These are phyloP conservation scores for Chaetogeoica ovagalla DNA, from an alignment of 2,888 invertebrate species.

Conservation along the genomic window DNA sequence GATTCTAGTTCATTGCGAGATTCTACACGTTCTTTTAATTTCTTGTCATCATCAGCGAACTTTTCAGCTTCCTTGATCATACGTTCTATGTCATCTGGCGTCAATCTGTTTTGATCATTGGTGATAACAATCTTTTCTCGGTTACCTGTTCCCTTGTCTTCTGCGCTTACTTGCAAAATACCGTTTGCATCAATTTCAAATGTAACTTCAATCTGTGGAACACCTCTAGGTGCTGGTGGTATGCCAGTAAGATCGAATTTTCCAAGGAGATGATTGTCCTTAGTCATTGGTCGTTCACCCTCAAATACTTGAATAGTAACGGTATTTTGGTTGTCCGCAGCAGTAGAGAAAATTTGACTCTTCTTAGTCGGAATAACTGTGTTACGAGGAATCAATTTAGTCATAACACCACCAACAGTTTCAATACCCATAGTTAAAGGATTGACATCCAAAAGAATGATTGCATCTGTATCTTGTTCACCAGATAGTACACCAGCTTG, in stretches of 20 bases:
- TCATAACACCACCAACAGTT: constrained; percentile 99
- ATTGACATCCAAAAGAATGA: constrained; percentile 95
- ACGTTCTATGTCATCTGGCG: constrained; percentile 96
- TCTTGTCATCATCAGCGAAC: constrained; percentile 98
- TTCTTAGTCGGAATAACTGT: constrained; percentile 99
- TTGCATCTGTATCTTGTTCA: constrained; percentile 95
- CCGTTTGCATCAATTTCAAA: constrained; percentile 95
- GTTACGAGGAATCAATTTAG: constrained; percentile 95
- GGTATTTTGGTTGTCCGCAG: constrained; percentile 97
- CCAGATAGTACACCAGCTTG: constrained; percentile 97
- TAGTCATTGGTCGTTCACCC: constrained; percentile 99
- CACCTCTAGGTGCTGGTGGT: constrained; percentile 90
- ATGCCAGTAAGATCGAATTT: constrained; percentile 98
- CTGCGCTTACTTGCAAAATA: constrained; percentile 88
- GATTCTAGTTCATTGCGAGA: constrained; percentile 96
- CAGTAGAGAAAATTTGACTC: constrained; percentile 98
- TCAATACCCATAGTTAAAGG: constrained; percentile 99
- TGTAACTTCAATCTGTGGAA: constrained; percentile 92
- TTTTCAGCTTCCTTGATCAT: constrained; percentile 99
- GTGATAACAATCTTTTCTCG: constrained; percentile 98
- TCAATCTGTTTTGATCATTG: constrained; percentile 94
- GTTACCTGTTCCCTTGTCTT: constrained; percentile 99
- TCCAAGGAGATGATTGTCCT: constrained; percentile 97
- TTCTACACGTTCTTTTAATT: constrained; percentile 92
- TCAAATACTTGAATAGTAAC: constrained; percentile 97